These are phyloP conservation scores for Drosophila sucinea DNA, from an alignment of 1,140 invertebrate species.

Conservation along the genomic window DNA sequence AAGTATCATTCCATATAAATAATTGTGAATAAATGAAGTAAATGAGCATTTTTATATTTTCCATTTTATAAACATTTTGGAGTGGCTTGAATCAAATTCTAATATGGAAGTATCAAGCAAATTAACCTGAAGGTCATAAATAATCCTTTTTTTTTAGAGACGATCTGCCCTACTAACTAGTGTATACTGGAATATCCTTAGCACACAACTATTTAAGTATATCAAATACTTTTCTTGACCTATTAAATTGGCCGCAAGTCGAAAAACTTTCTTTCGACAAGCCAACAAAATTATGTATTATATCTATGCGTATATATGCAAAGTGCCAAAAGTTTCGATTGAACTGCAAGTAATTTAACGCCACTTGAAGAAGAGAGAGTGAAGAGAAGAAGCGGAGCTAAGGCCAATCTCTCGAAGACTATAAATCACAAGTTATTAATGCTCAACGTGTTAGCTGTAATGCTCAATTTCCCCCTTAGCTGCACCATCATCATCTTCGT, in stretches of 20 bases:
- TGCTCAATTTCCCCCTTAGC: slow-evolving; percentile 53
- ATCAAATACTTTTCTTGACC: slow-evolving; percentile 44
- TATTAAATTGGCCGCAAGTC: slow-evolving; percentile 42
- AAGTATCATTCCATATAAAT: no score
- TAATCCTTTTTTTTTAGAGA: no score
- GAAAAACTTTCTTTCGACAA: slow-evolving; percentile 41
- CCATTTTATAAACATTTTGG: no score
- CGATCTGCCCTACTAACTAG: no score
- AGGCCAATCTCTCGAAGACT: slow-evolving; percentile 40
- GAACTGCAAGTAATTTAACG: slow-evolving; percentile 62
- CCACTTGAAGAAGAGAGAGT: slow-evolving; percentile 31
- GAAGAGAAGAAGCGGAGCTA: slow-evolving; percentile 8
- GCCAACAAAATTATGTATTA: neutral
- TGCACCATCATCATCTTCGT: slow-evolving; percentile 42
- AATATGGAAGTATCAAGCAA: no score
- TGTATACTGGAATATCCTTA: neutral
- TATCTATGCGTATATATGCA: slow-evolving; percentile 7
- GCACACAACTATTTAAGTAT: slow-evolving; percentile 6
- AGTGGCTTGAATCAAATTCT: no score
- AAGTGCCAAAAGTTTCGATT: slow-evolving; percentile 53
- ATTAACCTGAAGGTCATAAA: no score
- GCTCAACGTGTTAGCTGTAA: slow-evolving; percentile 56
- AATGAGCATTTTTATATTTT: no score
- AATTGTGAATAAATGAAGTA: no score
- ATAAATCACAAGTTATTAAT: slow-evolving; percentile 78